Evolutionary conservation across 1,140 invertebrate genomes (phyloP), one percentile per base, ranked within the genome.

Genomic region (Macrobrachium rosenbergii): DNA sequence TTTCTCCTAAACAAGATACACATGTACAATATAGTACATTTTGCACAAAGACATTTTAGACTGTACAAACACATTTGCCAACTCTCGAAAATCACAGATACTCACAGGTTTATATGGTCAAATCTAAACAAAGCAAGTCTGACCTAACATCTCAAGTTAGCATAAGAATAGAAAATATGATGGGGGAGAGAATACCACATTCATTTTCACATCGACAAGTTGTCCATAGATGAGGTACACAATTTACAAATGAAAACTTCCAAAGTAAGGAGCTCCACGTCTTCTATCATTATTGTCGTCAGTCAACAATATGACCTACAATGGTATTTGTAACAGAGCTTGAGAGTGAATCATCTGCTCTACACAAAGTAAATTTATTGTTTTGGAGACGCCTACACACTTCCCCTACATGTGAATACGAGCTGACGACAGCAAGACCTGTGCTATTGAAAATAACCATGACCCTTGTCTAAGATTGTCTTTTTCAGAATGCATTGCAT

Each of bases 1-100:
- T 64, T 81, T 81, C 79, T 81, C 78, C 78, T 80, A 78, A 67
- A 81, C 62, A 81, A 81, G 62, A 81, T 81, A 81, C 63, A 81
- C 62, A 67, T 43, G 62, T 81, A 81, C 62, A 81, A 19, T 81
- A 81, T 81, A 45, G 79, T 67, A 81, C 62, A 81, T 64, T 81
- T 81, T 81, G 64, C 62, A 81, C 63, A 81, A 81, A 63, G 78
- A 80, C 59, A 63, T 80, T 62, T 62, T 63, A 80, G 78, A 80
- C 43, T 64, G 79, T 81, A 63, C 78, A 80, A 80, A 81, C 79
- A 81, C 79, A 81, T 81, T 81, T 81, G 79, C 79, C 79, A 81
- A 59, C 79, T 81, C 62, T 64, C 43, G 64, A 81, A 63, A 81
- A 81, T 81, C 79, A 81, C 79, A 81, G 79, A 81, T 81, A 81